A percentile compares a stretch with the other conserved stretches of the same genome.
These are phyloP conservation scores for Portunus trituberculatus DNA, from an alignment of 1,140 invertebrate genomes.

Conservation along the genomic window DNA sequence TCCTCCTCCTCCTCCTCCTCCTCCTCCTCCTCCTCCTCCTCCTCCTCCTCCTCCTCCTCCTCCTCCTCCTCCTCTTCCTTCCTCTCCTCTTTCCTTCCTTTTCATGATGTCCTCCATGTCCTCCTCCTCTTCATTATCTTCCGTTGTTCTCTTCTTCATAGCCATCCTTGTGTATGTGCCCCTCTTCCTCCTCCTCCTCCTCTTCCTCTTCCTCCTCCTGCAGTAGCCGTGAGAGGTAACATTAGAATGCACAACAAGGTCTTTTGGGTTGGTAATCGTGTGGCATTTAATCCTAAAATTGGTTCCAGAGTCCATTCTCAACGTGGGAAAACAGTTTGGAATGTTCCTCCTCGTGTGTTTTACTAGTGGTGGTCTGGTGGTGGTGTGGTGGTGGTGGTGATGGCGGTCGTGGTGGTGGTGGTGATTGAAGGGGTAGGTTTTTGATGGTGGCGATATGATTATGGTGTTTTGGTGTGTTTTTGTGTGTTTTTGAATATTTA, in stretches of 20 bases:
- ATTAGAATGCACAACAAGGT: conserved; percentile 58
- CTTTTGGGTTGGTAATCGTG: conserved; percentile 54
- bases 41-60: background rate
- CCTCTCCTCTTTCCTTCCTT: background rate
- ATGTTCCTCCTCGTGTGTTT: conserved; percentile 32
- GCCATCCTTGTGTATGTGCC: no score
- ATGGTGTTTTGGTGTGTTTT: background rate
- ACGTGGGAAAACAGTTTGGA: conserved; percentile 23
- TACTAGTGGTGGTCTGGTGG: background rate
- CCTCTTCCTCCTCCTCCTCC: background rate
- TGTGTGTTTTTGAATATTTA: no score
- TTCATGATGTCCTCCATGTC: background rate
- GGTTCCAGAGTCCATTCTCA: conserved; percentile 56
- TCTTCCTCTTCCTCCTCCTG: background rate
- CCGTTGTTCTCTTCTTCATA: background rate
- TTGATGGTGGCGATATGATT: background rate
- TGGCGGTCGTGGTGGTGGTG: background rate
- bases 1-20: background rate
- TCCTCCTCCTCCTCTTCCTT: background rate
- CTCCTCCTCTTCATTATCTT: background rate
- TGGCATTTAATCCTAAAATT: conserved; percentile 61
- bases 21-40: background rate
- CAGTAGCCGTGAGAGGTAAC: conserved; percentile 41
- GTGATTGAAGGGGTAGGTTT: background rate
- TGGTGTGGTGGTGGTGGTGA: background rate